Base-by-base conservation (phyloP, 2,888 invertebrate species). In the Coleophora flavipennella region DNA sequence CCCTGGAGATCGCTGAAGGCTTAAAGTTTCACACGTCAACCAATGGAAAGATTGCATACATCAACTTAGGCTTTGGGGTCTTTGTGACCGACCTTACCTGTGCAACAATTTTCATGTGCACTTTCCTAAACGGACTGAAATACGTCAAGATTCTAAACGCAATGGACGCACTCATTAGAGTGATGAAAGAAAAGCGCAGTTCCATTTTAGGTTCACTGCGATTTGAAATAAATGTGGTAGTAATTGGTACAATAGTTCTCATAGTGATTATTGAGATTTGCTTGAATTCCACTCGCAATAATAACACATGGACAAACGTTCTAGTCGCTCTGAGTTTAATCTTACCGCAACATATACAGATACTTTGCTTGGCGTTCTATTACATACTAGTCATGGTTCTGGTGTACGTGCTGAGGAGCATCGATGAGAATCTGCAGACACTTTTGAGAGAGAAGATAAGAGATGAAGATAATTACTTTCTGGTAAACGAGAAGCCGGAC, bases 51-150 rank as follows among this genome's bases (percentile, higher is more conserved):
- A 49, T 71, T 44, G 72, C 76, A 6, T 57, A 74, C 53, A 51
- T 72, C 34, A 81, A 83, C 46, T 79, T 79, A 33, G 51, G 72
- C 2, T 35, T 71, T 2, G 80, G 81, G 48, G 35, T 76, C 2
- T 42, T 61, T 8, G 45, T 42, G 12, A 46, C 71, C 0, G 39
- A 59, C 1, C 9, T 59, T 0, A 62, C 67, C 31, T 64, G 66
- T 14, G 2, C 62, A 1, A 47, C 64, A 1, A 54, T 62, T 1
- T 81, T 79, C 41, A 41, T 63, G 1, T 57, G 57, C 31, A 54
- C 67, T 3, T 76, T 64, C 46, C 29, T 50, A 2, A 59, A 76
- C 47, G 61, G 77, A 26, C 46, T 39, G 9, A 64, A 45, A 13
- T 73, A 68, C 40, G 50, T 80, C 1, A 60, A 63, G 32, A 65